These are phyloP conservation scores for Canis aureus DNA, from an alignment of 2,113 vertebrate genomes.

Conservation along the genomic window DNA sequence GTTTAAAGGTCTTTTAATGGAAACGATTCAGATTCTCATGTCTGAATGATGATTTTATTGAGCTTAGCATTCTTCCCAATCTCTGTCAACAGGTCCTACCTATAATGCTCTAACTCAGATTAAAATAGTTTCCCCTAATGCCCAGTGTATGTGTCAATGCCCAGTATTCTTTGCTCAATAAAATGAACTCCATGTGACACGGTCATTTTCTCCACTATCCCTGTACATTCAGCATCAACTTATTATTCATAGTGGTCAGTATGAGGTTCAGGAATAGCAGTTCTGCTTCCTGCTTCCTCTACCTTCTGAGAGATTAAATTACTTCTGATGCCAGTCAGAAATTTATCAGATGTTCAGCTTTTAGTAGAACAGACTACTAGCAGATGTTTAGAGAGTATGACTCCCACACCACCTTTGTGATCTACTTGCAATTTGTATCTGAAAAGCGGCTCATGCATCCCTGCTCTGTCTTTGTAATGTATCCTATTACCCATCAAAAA, in stretches of 20 bases:
- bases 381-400: slow-evolving; percentile 49
- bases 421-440: slow-evolving; percentile 35
- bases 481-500: neutral
- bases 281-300: neutral
- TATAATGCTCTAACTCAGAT: neutral
- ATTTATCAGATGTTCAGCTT: slow-evolving; percentile 50
- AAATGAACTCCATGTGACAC: neutral
- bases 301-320: slow-evolving; percentile 12
- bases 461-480: neutral
- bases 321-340: neutral
- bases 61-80: neutral
- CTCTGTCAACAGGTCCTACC: neutral
- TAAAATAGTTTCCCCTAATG: neutral
- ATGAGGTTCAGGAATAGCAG: neutral
- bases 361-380: slow-evolving; percentile 36
- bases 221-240: neutral
- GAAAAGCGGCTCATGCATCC: neutral
- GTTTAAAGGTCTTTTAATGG: neutral
- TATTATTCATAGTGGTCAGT: neutral
- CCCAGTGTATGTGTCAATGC: neutral
- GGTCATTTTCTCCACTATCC: neutral
- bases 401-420: slow-evolving; percentile 35
- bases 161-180: neutral
- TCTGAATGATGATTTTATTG: neutral
- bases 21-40: neutral